Base-by-base conservation (phyloP, 2,113 vertebrate species). In the Enhydra lutris region DNA sequence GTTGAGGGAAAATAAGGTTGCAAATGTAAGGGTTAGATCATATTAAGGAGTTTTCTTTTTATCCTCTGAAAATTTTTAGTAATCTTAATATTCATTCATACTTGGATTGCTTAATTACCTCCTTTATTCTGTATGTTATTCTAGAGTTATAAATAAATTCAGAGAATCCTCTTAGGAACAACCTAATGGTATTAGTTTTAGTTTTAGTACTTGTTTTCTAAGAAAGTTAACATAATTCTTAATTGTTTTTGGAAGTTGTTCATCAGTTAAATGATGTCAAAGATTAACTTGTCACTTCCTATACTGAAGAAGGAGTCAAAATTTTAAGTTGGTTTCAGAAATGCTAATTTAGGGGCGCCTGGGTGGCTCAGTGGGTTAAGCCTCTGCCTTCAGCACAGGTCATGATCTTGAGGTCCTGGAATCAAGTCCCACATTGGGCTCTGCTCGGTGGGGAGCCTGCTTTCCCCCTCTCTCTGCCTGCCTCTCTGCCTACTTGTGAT, bases 171-270 rank as follows among this genome's bases (percentile, higher is more conserved):
- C 59, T 67, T 71, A 45, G n/a, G 42, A 92, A 42, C 13, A 79
- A 86, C 18, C 2, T 71, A 94, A n/a, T n/a, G 15, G 24, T 63
- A 39, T 92, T 92, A 74, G 65, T 97, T 96, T 95, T 90, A 74
- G 31, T 86, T 98, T 98, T 4, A 34, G 1, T 52, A 17, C 31
- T 87, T 85, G 14, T 89, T 80, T 76, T 71, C 80, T 87, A 31
- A 23, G 69, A 52, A 81, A 31, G 34, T 74, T 78, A 18, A 61
- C 6, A 36, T 50, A 18, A 10, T 14, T 83, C 26, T 69, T 89
- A 47, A 18, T 82, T 91, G 42, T 91, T n/a, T 83, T 93, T 50
- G 34, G 74, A 83, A 91, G 57, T 92, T 91, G 20, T 94, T 94
- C n/a, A 10, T 85, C 29, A 73, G 34, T 92, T 82, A 65, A 50